Evolutionary conservation across 2,797 vertebrate genomes (phyloP).

Genomic region (Pangasius sanitwongsei): DNA sequence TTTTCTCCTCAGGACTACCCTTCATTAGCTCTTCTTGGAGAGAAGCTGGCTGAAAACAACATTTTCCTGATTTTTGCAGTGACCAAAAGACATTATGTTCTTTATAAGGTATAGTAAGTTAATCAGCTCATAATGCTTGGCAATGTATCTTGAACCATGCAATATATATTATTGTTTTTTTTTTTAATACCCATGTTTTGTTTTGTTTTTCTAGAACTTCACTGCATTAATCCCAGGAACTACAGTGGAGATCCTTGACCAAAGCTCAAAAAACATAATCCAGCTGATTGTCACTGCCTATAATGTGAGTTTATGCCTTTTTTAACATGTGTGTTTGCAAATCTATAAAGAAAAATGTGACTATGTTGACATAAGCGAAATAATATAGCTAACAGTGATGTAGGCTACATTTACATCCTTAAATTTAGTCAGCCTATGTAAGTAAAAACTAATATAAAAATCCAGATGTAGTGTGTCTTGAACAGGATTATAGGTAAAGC

Average conservation of each 20-base stretch:
- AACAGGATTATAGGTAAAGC: background rate
- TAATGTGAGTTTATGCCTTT: slow-evolving; percentile 80
- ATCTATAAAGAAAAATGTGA: too few relatives aligned
- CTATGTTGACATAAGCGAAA: background rate
- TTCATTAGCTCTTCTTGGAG: slow-evolving; percentile 92
- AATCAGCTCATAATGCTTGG: background rate
- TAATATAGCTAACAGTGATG: background rate
- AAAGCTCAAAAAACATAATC: slow-evolving; percentile 97
- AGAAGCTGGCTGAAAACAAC: slow-evolving; percentile 95
- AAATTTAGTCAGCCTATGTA: background rate
- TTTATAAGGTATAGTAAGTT: slow-evolving; percentile 86
- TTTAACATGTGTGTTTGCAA: background rate
- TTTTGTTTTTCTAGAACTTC: slow-evolving; percentile 80
- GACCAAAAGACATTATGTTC: slow-evolving; percentile 87
- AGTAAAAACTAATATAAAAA: background rate
- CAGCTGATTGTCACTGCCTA: slow-evolving; percentile 93
- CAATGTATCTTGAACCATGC: background rate
- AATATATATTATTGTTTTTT: background rate
- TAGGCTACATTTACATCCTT: background rate
- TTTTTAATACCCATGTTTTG: background rate
- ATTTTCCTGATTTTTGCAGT: slow-evolving; percentile 97
- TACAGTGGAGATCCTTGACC: slow-evolving; percentile 93
- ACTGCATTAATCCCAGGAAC: slow-evolving; percentile 94
- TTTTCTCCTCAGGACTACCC: slow-evolving; percentile 86
- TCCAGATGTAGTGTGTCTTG: background rate